These are phyloP conservation scores for Pharmacophagus antenor DNA, from an alignment of 2,888 invertebrate species.

Conservation along the genomic window DNA sequence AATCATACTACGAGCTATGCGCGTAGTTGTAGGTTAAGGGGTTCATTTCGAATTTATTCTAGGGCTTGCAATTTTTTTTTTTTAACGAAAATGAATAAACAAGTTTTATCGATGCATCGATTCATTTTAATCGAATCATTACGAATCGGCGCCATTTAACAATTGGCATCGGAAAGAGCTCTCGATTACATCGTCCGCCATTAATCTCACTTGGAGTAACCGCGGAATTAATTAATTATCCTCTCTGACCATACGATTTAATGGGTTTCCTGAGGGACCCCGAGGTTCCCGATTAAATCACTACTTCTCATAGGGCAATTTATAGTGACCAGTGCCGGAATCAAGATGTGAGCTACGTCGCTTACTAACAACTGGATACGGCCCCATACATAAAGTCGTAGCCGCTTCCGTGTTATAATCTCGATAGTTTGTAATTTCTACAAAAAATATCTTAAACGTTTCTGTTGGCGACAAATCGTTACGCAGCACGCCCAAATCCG, in stretches of 20 bases:
- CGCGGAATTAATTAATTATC: constrained; percentile 81
- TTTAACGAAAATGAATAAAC: too few relatives aligned
- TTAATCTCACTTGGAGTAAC: constrained; percentile 77
- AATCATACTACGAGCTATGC: too few relatives aligned
- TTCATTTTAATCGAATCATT: neutral
- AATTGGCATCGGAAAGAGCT: constrained; percentile 65
- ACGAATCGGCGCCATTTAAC: constrained; percentile 23
- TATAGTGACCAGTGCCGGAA: constrained; percentile 63
- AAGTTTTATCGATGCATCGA: too few relatives aligned
- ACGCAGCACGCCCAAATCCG: too few relatives aligned
- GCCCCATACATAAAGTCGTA: neutral
- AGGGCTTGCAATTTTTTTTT: too few relatives aligned
- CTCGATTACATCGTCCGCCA: constrained; percentile 61
- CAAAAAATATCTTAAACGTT: neutral
- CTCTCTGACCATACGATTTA: constrained; percentile 80
- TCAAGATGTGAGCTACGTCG: constrained; percentile 40
- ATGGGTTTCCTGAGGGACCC: constrained; percentile 77
- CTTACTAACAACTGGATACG: constrained; percentile 36
- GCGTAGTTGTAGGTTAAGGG: too few relatives aligned
- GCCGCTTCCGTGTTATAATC: too few relatives aligned
- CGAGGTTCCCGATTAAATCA: constrained; percentile 80
- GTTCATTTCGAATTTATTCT: too few relatives aligned
- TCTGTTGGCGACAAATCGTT: too few relatives aligned
- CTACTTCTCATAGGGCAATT: constrained; percentile 79
- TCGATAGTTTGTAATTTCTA: too few relatives aligned